phyloP scores from a whole-genome alignment of 2,113 vertebrate genomes.

The Tachysurus fulvidraco region DNA sequence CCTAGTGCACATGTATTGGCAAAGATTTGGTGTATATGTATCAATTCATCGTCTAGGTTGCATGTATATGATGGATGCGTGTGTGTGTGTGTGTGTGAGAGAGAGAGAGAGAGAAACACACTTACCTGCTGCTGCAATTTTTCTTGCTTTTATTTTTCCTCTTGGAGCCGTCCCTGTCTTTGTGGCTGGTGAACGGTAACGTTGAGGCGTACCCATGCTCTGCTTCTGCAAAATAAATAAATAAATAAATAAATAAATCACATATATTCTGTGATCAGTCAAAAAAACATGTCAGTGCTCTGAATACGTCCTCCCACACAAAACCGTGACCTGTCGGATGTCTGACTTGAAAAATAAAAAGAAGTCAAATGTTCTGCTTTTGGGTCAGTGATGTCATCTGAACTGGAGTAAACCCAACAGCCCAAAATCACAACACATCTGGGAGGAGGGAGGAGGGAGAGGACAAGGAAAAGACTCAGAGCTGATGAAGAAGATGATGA shows the following conservation, averaged over 20 bases:
- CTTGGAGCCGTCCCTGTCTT: constrained; percentile 83
- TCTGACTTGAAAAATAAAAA: not conserved
- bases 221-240: constrained; percentile 80
- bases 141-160: constrained; percentile 88
- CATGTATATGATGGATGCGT: not conserved
- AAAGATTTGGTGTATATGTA: not conserved
- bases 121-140: constrained; percentile 88
- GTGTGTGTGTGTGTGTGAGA: not conserved
- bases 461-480: not conserved
- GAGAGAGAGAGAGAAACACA: constrained; percentile 13
- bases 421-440: constrained; percentile 73
- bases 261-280: not conserved
- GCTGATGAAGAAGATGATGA: not conserved
- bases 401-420: constrained; percentile 78
- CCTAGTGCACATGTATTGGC: not conserved
- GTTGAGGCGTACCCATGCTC: constrained; percentile 95
- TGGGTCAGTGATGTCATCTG: constrained; percentile 80
- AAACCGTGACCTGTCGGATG: not conserved
- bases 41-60: not conserved
- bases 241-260: constrained; percentile 50
- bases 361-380: constrained; percentile 46
- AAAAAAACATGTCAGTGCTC: not conserved
- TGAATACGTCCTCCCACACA: no score
- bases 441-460: constrained; percentile 57
- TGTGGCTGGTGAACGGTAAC: constrained; percentile 83